A percentile compares a stretch with the other conserved stretches of the same genome.
Evolutionary conservation across 2,113 vertebrate species (phyloP).

Genomic region (Brachyhypopomus occidentalis): DNA sequence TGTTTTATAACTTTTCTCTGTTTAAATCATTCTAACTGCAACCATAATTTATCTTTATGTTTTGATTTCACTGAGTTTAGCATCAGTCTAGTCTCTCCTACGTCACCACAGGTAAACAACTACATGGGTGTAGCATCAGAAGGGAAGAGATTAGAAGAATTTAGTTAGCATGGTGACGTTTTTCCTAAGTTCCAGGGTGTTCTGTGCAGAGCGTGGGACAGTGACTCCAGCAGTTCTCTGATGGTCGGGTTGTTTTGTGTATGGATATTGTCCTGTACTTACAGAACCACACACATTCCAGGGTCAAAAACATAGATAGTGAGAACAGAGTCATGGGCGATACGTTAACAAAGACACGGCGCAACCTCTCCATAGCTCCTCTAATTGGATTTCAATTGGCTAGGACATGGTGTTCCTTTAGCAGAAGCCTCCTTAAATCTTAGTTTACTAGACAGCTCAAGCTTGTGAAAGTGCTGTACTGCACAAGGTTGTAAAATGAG

Average conservation of each 20-base stretch:
- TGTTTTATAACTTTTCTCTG: too few species aligned
- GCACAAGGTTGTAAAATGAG: slow-evolving; percentile 1
- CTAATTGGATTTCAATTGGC: slow-evolving; percentile 8
- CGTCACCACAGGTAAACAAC: too few species aligned
- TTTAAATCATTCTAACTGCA: too few species aligned
- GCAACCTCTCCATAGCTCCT: neutral
- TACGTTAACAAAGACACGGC: neutral
- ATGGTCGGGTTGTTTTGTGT: neutral
- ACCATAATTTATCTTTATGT: too few species aligned
- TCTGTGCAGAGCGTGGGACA: too few species aligned
- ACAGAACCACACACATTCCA: neutral
- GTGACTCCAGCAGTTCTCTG: too few species aligned
- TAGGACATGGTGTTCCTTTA: neutral
- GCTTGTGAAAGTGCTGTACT: slow-evolving; percentile 40
- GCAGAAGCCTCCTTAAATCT: slow-evolving; percentile 36
- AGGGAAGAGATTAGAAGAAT: neutral
- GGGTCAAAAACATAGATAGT: neutral
- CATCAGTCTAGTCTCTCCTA: too few species aligned
- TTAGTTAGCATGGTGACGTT: neutral
- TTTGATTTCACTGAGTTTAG: too few species aligned
- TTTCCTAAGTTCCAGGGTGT: neutral
- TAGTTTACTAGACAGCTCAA: slow-evolving; percentile 39
- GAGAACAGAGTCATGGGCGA: neutral
- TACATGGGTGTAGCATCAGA: too few species aligned
- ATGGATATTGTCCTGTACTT: neutral